A percentile compares a stretch with the other conserved stretches of the same genome.
phyloP scores from a whole-genome alignment of 2,797 vertebrate species.

The Phataginus tricuspis region DNA sequence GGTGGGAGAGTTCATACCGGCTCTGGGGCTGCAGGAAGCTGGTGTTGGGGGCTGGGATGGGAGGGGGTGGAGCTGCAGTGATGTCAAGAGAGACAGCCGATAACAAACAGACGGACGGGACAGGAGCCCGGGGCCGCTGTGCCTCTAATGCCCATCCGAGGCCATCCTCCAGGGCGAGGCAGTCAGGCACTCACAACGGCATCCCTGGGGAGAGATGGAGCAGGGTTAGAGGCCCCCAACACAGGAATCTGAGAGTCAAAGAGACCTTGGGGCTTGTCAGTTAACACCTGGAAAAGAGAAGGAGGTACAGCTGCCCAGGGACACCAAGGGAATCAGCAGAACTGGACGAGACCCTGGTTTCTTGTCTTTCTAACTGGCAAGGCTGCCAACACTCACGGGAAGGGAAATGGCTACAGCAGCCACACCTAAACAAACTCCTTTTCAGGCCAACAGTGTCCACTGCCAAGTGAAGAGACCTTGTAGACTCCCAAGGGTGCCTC shows the following conservation, averaged over 20 bases:
- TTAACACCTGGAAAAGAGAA: neutral
- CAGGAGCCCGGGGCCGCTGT: constrained; percentile 76
- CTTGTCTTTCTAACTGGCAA: neutral
- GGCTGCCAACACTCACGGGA: neutral
- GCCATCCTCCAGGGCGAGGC: constrained; percentile 77
- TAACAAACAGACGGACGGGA: constrained; percentile 80
- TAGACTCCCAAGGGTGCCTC: neutral
- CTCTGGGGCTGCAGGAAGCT: constrained; percentile 79
- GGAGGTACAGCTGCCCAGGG: neutral
- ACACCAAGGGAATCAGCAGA: neutral
- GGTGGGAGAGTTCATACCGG: constrained; percentile 84
- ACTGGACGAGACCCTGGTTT: neutral
- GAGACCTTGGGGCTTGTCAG: constrained; percentile 21
- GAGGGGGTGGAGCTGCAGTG: constrained; percentile 76
- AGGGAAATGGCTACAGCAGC: neutral
- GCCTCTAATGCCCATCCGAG: constrained; percentile 74
- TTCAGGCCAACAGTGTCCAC: neutral
- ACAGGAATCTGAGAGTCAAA: constrained; percentile 2
- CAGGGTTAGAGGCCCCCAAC: constrained; percentile 71
- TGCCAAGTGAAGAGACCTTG: neutral
- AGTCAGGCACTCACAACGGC: constrained; percentile 80
- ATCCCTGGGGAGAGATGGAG: constrained; percentile 78
- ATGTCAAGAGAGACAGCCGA: constrained; percentile 80
- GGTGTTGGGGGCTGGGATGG: constrained; percentile 76
- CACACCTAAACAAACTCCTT: neutral